Conservation (phyloP, 2,113 vertebrate genomes). For the Dasyurus viverrinus region DNA sequence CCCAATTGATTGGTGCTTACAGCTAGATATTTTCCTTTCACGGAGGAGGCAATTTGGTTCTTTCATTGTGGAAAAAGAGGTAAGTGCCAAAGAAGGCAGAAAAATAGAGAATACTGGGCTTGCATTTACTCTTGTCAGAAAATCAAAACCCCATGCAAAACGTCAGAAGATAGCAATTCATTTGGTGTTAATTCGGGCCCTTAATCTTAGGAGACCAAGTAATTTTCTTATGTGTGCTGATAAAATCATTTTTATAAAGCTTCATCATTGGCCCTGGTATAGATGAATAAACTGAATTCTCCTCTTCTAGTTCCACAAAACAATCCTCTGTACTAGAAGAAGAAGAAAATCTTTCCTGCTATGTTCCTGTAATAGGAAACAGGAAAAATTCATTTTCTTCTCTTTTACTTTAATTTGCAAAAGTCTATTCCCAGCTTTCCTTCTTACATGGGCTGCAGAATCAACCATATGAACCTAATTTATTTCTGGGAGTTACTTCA, state of each 20-base stretch:
- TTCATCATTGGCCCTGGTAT: slow-evolving; percentile 32
- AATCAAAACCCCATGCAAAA: slow-evolving; percentile 14
- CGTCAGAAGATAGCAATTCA: slow-evolving; percentile 36
- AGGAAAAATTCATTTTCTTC: slow-evolving; percentile 16
- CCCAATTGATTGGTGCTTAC: slow-evolving; percentile 62
- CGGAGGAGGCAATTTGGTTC: slow-evolving; percentile 59
- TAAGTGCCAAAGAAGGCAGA: slow-evolving; percentile 64
- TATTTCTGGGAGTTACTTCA: slow-evolving; percentile 16
- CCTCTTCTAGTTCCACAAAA: slow-evolving; percentile 46
- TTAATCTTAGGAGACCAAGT: slow-evolving; percentile 18
- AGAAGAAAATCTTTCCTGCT: slow-evolving; percentile 46
- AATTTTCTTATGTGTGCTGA: slow-evolving; percentile 48
- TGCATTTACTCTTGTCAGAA: slow-evolving; percentile 57
- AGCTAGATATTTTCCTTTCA: slow-evolving; percentile 66
- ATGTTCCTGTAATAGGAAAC: slow-evolving; percentile 2
- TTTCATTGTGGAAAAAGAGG: slow-evolving; percentile 65
- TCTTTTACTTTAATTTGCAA: slow-evolving; percentile 16
- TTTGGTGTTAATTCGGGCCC: slow-evolving; percentile 33
- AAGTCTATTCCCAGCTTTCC: slow-evolving; percentile 45
- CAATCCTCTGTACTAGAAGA: slow-evolving; percentile 8
- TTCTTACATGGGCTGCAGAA: slow-evolving; percentile 14
- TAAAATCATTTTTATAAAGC: slow-evolving; percentile 53
- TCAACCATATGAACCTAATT: slow-evolving; percentile 22
- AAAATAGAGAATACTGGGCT: slow-evolving; percentile 57
- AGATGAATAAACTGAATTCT: slow-evolving; percentile 37